Conservation (phyloP, 2,888 invertebrate genomes). For the Rosalia funebris region DNA sequence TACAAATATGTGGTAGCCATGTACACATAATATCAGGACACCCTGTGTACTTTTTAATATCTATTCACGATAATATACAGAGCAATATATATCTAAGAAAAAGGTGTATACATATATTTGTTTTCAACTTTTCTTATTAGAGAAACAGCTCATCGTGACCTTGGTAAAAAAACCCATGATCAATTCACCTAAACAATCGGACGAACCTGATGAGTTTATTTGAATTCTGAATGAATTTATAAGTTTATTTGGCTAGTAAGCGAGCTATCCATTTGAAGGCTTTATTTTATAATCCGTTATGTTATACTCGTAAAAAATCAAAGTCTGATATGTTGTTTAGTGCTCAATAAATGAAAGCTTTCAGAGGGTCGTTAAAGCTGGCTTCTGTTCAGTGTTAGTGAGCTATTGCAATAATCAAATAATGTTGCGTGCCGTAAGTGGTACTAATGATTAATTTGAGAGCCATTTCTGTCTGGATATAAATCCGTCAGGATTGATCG, state of each 20-base stretch:
- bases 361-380: background rate
- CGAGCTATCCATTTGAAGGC: background rate
- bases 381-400: conserved; percentile 2
- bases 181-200: background rate
- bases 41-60: no score
- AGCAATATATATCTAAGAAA: no score
- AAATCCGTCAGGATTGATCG: background rate
- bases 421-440: background rate
- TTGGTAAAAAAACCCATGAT: no score
- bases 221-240: background rate
- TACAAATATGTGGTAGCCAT: no score
- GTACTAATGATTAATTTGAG: background rate
- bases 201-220: background rate
- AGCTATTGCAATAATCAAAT: background rate
- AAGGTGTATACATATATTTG: no score
- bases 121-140: no score
- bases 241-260: conserved; percentile 15
- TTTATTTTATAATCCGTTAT: conserved; percentile 13
- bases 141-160: no score
- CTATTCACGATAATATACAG: no score
- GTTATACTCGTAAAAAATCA: conserved; percentile 6
- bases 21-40: no score
- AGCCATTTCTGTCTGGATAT: background rate
- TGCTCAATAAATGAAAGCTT: background rate
- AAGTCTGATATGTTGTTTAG: conserved; percentile 4